These are phyloP conservation scores for Neotoxoptera formosana DNA, from an alignment of 1,140 invertebrate species.

Conservation along the genomic window DNA sequence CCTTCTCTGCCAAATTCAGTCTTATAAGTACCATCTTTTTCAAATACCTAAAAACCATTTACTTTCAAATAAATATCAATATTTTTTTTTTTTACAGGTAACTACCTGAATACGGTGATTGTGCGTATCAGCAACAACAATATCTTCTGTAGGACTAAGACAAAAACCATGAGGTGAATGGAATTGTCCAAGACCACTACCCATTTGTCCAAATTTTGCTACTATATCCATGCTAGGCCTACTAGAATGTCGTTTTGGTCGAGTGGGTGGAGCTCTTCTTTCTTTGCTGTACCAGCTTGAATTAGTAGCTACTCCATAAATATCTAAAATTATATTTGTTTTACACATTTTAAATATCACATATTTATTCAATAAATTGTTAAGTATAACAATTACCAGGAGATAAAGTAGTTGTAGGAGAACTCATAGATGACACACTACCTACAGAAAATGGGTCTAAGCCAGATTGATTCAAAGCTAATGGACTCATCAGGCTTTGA, in stretches of 20 bases:
- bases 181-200: constrained; percentile 90
- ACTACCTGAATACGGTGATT: constrained; percentile 91
- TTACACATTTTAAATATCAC: not conserved
- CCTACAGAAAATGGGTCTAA: constrained; percentile 37
- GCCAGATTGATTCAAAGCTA: constrained; percentile 51
- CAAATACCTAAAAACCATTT: constrained; percentile 75
- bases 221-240: constrained; percentile 52
- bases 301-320: constrained; percentile 52
- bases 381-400: constrained; percentile 28
- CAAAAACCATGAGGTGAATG: constrained; percentile 98
- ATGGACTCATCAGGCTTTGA: constrained; percentile 57
- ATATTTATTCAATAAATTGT: not conserved
- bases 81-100: not conserved
- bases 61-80: not conserved
- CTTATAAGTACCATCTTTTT: constrained; percentile 87
- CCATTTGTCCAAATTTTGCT: constrained; percentile 89
- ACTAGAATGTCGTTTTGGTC: constrained; percentile 52
- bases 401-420: constrained; percentile 54
- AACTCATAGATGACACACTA: constrained; percentile 43
- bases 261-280: constrained; percentile 34
- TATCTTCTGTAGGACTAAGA: constrained; percentile 91
- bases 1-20: constrained; percentile 90
- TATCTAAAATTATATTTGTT: constrained; percentile 33
- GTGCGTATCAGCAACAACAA: constrained; percentile 95
- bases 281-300: constrained; percentile 54